A percentile compares a stretch with the other conserved stretches of the same genome.
These are phyloP conservation scores for Clostera curtula DNA, from an alignment of 2,888 invertebrate species.

Conservation along the genomic window DNA sequence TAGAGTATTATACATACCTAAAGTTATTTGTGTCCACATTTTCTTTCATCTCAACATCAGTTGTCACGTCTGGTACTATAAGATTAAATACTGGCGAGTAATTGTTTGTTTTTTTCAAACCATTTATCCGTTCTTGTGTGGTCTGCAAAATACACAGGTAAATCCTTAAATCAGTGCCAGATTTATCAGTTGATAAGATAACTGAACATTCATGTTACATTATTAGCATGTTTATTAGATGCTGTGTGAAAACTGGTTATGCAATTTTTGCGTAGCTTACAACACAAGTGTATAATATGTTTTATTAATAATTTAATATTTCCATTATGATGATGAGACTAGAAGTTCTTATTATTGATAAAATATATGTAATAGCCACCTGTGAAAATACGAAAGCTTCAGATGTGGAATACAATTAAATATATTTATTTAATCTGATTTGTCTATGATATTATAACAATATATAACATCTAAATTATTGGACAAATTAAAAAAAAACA, in stretches of 20 bases:
- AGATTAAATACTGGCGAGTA: slow-evolving; percentile 84
- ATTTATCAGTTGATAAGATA: slow-evolving; percentile 19
- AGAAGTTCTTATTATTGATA: too few species aligned
- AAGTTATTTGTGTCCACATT: slow-evolving; percentile 61
- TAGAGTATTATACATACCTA: too few species aligned
- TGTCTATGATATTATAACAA: too few species aligned
- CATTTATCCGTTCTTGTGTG: slow-evolving; percentile 74
- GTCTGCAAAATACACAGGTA: slow-evolving; percentile 56
- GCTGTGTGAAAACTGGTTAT: neutral
- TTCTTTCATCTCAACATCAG: slow-evolving; percentile 68
- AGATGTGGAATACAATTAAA: too few species aligned
- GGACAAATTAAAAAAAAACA: too few species aligned
- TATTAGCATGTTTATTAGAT: slow-evolving; percentile 6
- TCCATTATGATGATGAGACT: too few species aligned
- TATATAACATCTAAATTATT: too few species aligned
- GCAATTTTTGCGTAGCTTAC: neutral
- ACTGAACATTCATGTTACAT: slow-evolving; percentile 8
- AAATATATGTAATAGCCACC: too few species aligned
- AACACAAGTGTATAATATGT: neutral
- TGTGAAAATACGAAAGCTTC: too few species aligned
- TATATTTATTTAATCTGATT: too few species aligned
- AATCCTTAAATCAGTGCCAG: slow-evolving; percentile 12
- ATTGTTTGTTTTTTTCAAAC: slow-evolving; percentile 76
- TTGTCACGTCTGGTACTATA: slow-evolving; percentile 73
- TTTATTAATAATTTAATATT: too few species aligned